Conservation (phyloP, 2,113 vertebrate genomes). For the Lepisosteus oculatus region DNA sequence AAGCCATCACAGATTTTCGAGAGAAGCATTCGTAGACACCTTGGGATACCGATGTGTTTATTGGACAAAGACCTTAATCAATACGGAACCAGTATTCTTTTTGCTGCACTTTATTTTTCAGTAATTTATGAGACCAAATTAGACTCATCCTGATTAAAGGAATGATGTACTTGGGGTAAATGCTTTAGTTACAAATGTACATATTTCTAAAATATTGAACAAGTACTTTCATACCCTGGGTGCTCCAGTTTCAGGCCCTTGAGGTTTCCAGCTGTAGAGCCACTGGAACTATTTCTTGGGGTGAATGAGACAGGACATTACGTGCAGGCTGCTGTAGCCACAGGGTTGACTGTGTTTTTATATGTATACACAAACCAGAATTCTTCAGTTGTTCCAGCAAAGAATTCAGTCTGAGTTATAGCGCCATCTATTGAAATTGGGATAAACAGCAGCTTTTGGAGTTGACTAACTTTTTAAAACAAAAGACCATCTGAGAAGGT, state of each 20-base stretch:
- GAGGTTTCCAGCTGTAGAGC: neutral
- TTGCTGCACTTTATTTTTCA: conserved; percentile 78
- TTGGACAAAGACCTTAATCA: conserved; percentile 35
- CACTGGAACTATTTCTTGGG: neutral
- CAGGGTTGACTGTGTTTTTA: neutral
- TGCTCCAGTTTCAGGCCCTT: neutral
- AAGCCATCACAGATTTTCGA: conserved; percentile 84
- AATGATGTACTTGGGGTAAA: too few species aligned
- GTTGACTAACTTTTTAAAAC: too few species aligned
- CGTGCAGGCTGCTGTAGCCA: neutral
- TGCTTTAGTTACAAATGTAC: too few species aligned
- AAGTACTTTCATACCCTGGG: too few species aligned
- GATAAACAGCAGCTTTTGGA: too few species aligned
- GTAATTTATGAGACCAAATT: conserved; percentile 69
- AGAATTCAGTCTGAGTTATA: too few species aligned
- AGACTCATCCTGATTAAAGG: neutral
- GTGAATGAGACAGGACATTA: neutral
- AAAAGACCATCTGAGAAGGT: too few species aligned
- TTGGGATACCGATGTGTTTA: conserved; percentile 22
- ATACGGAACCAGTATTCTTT: conserved; percentile 50
- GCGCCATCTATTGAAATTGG: too few species aligned
- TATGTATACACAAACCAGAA: neutral
- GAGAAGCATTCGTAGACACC: conserved; percentile 70
- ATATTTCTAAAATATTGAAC: too few species aligned
- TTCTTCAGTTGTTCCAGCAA: too few species aligned